Evolutionary conservation across 2,113 vertebrate species (phyloP).

Genomic region (Scomber japonicus): DNA sequence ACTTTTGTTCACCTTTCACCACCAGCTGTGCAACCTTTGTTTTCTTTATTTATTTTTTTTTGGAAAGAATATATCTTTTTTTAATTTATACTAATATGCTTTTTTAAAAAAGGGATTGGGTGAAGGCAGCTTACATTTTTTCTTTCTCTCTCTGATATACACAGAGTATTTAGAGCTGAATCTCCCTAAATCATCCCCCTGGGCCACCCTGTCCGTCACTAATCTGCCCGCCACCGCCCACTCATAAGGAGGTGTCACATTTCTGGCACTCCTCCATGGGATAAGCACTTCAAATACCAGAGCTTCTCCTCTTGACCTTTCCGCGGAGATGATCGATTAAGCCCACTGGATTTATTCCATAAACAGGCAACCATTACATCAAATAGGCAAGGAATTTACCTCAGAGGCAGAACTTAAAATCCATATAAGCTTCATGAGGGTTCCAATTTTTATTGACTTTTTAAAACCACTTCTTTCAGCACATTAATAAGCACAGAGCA

Average conservation of each 20-base stretch:
- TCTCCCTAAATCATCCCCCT: conserved; percentile 81
- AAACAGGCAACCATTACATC: conserved; percentile 80
- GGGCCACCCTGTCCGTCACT: conserved; percentile 81
- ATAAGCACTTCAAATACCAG: conserved; percentile 83
- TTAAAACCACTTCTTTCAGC: conserved; percentile 63
- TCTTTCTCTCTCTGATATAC: conserved; percentile 57
- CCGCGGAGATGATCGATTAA: conserved; percentile 82
- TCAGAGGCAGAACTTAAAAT: conserved; percentile 78
- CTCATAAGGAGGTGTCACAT: conserved; percentile 81
- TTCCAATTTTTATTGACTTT: conserved; percentile 71
- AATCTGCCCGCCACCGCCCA: conserved; percentile 78
- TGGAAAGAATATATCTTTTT: conserved; percentile 38
- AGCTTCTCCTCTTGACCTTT: conserved; percentile 81
- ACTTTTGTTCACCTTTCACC: conserved; percentile 64
- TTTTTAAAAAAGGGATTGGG: conserved; percentile 74
- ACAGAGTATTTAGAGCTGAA: conserved; percentile 78
- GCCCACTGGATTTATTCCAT: conserved; percentile 79
- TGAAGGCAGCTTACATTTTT: conserved; percentile 64
- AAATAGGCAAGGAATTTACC: conserved; percentile 79
- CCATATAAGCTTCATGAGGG: conserved; percentile 75
- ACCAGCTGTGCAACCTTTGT: conserved; percentile 48
- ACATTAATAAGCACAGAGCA: conserved; percentile 64
- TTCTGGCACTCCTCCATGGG: conserved; percentile 78
- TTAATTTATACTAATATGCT: conserved; percentile 76
- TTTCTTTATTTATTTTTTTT: conserved; percentile 1